phyloP scores from a whole-genome alignment of 2,113 vertebrate species.

The Odobenus rosmarus region DNA sequence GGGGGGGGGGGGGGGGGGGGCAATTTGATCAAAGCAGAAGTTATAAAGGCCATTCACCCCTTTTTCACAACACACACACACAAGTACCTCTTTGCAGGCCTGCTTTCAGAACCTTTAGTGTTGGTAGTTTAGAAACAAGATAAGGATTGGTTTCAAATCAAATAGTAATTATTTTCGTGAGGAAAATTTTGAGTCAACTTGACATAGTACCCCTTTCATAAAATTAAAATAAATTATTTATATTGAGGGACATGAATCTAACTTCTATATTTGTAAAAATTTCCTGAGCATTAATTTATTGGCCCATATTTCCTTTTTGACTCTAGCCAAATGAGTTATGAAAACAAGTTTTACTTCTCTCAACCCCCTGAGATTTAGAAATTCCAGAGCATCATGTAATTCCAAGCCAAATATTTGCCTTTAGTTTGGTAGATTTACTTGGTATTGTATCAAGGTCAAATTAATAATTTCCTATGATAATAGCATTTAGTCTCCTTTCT shows the following conservation, averaged over 20 bases:
- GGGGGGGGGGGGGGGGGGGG: too few species aligned
- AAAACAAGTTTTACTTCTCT: slow-evolving; percentile 5
- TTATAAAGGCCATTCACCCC: background rate
- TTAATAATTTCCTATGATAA: background rate
- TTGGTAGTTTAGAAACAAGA: background rate
- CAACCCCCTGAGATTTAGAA: background rate
- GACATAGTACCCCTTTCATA: background rate
- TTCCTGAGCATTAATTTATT: background rate
- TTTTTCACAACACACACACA: background rate
- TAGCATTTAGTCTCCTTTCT: background rate
- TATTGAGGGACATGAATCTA: background rate
- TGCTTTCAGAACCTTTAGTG: background rate
- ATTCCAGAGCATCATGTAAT: background rate
- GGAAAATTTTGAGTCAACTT: background rate
- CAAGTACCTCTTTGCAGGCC: background rate
- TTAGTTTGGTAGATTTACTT: background rate
- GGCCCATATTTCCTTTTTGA: background rate
- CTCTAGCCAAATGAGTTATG: background rate
- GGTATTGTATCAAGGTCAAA: background rate
- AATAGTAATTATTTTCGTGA: slow-evolving; percentile 5
- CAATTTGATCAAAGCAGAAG: background rate
- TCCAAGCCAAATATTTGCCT: background rate
- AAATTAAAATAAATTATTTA: slow-evolving; percentile 11
- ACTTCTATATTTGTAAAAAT: background rate
- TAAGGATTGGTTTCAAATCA: background rate